Evolutionary conservation across 2,113 vertebrate genomes (phyloP).

Genomic region (Kryptolebias marmoratus): DNA sequence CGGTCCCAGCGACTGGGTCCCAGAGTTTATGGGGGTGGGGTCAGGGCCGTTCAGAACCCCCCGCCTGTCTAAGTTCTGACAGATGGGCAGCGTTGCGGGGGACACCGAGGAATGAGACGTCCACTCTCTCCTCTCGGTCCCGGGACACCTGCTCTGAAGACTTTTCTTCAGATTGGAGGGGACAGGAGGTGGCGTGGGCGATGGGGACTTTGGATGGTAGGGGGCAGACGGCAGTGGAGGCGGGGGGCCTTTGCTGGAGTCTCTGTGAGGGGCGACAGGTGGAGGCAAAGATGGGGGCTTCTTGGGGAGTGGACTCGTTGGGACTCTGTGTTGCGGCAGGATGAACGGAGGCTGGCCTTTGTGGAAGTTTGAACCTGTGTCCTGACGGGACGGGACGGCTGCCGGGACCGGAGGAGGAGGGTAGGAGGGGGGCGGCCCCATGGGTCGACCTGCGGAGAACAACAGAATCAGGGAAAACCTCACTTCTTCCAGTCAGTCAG

Average conservation of each 20-base stretch:
- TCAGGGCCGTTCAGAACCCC: conserved; percentile 35
- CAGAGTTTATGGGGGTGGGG: not conserved
- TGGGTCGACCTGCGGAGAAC: conserved; percentile 60
- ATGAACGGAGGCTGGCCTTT: conserved; percentile 71
- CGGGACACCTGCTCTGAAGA: not conserved
- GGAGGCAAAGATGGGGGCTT: conserved; percentile 52
- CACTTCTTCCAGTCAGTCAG: no score
- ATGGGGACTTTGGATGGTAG: conserved; percentile 27
- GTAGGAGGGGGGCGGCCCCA: conserved; percentile 85
- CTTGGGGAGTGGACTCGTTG: conserved; percentile 61
- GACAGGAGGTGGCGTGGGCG: conserved; percentile 9
- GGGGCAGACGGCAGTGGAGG: conserved; percentile 56
- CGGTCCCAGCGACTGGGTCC: conserved; percentile 33
- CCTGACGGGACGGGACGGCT: conserved; percentile 19
- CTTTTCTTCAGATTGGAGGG: conserved; percentile 33
- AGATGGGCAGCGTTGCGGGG: conserved; percentile 68
- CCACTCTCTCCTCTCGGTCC: conserved; percentile 33
- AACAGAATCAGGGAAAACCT: not conserved
- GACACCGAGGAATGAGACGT: not conserved
- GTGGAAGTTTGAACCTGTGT: conserved; percentile 27
- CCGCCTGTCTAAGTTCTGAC: conserved; percentile 59
- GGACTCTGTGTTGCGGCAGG: conserved; percentile 68
- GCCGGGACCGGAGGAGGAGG: conserved; percentile 89
- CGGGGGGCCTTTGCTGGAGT: conserved; percentile 51
- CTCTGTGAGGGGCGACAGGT: conserved; percentile 24